phyloP scores from a whole-genome alignment of 2,113 vertebrate genomes.

The Archocentrus centrarchus region DNA sequence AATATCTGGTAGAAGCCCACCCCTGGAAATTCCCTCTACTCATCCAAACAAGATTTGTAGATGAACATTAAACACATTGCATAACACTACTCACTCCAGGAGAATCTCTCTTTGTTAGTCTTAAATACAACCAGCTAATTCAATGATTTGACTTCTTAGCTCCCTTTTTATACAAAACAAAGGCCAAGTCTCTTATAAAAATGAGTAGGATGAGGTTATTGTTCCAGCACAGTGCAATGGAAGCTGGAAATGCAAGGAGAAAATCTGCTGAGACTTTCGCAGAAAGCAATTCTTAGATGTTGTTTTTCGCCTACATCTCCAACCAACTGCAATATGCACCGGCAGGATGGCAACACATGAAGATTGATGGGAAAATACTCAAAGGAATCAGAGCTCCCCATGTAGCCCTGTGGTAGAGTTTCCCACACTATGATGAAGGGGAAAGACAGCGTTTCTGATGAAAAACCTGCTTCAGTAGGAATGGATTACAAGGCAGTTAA shows the following conservation, averaged over 20 bases:
- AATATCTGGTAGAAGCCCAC: slow-evolving; percentile 41
- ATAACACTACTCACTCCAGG: slow-evolving; percentile 13
- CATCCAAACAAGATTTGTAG: slow-evolving; percentile 41
- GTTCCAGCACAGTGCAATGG: neutral
- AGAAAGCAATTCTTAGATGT: neutral
- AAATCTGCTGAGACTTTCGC: neutral
- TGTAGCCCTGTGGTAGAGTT: slow-evolving; percentile 2
- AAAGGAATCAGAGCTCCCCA: slow-evolving; percentile 7
- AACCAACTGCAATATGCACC: slow-evolving; percentile 20
- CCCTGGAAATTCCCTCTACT: slow-evolving; percentile 20
- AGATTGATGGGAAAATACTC: slow-evolving; percentile 14
- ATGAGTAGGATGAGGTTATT: neutral
- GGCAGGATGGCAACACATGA: slow-evolving; percentile 1
- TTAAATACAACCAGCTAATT: slow-evolving; percentile 27
- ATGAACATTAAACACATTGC: slow-evolving; percentile 36
- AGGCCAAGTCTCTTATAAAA: neutral
- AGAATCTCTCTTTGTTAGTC: slow-evolving; percentile 5
- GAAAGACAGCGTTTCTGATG: slow-evolving; percentile 53
- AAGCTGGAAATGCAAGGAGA: neutral
- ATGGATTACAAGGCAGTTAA: neutral
- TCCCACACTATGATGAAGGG: slow-evolving; percentile 17
- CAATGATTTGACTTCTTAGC: slow-evolving; percentile 2
- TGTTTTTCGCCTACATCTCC: neutral
- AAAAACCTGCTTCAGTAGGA: slow-evolving; percentile 39
- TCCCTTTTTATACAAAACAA: slow-evolving; percentile 1